phyloP scores from a whole-genome alignment of 2,113 vertebrate species.

The Aptenodytes forsteri region DNA sequence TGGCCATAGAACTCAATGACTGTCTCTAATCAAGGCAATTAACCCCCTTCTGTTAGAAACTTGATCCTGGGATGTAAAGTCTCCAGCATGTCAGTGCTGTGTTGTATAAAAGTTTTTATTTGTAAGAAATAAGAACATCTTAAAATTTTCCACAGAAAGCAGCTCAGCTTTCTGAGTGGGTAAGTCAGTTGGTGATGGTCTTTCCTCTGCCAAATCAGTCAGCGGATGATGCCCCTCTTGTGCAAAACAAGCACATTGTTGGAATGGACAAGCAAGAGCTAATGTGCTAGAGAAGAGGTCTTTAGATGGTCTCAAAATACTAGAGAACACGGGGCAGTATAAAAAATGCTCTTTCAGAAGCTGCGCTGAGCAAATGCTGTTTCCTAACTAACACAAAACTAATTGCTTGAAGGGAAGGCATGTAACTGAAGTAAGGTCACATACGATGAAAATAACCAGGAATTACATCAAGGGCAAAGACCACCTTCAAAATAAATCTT shows the following conservation, averaged over 20 bases:
- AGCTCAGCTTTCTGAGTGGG: background rate
- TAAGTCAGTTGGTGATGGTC: background rate
- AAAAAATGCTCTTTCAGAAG: background rate
- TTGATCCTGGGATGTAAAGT: background rate
- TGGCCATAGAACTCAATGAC: background rate
- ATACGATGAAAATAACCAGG: background rate
- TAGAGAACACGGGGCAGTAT: background rate
- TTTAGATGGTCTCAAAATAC: background rate
- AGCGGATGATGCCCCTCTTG: background rate
- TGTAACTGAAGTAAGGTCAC: background rate
- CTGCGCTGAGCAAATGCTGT: background rate
- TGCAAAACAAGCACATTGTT: background rate
- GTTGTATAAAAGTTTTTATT: background rate
- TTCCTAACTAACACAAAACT: background rate
- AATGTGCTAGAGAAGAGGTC: background rate
- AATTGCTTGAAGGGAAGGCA: background rate
- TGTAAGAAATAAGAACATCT: background rate
- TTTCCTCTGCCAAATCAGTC: background rate
- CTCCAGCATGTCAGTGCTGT: background rate
- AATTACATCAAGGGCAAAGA: background rate
- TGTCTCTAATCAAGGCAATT: background rate
- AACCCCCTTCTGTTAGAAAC: background rate
- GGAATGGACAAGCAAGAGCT: background rate
- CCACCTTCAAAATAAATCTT: background rate
- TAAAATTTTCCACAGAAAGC: background rate